phyloP scores from a whole-genome alignment of 2,888 invertebrate species.

The Cryptus armator region DNA sequence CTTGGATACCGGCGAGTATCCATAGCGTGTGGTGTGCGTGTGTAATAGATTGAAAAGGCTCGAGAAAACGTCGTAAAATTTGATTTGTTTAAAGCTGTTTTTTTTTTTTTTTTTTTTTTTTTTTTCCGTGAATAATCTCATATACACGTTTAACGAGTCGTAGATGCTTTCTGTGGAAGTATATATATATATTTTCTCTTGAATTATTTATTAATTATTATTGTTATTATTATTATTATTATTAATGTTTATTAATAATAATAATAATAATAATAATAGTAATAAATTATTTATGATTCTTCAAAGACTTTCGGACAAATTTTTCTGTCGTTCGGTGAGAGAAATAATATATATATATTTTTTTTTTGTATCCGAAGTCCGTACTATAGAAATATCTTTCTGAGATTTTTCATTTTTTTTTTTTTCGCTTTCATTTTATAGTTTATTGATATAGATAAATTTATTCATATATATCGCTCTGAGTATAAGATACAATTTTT shows the following conservation, averaged over 20 bases:
- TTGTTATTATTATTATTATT: too few species aligned
- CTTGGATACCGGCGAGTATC: constrained; percentile 3
- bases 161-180: constrained; percentile 39
- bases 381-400: constrained; percentile 2
- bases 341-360: not conserved
- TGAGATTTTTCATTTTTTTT: not conserved
- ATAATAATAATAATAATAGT: too few species aligned
- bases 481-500: constrained; percentile 19
- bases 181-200: constrained; percentile 12
- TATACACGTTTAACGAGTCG: constrained; percentile 30
- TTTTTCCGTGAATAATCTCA: not conserved
- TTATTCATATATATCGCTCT: constrained; percentile 25
- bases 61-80: constrained; percentile 26
- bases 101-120: not conserved
- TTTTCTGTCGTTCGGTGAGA: not conserved
- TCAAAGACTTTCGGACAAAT: not conserved
- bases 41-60: constrained; percentile 12
- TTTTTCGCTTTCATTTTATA: not conserved
- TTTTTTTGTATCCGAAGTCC: not conserved
- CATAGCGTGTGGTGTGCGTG: constrained; percentile 9
- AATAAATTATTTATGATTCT: not conserved
- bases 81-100: constrained; percentile 51
- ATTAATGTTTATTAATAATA: too few species aligned
- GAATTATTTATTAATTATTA: not conserved
- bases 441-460: constrained; percentile 17